phyloP scores from a whole-genome alignment of 1,140 invertebrate genomes.

The Ctenoplectra terminalis region DNA sequence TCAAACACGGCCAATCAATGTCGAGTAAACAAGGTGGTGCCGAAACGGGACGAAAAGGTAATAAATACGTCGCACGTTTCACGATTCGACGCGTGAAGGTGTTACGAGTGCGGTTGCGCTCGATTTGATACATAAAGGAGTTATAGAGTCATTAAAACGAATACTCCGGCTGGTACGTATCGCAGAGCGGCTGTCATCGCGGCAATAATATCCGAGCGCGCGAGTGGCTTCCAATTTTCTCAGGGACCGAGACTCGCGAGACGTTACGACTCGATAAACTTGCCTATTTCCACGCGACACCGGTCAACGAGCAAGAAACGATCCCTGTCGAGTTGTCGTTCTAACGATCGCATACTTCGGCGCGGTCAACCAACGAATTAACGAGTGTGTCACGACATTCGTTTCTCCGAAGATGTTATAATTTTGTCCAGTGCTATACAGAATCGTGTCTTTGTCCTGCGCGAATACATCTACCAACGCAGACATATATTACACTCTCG shows the following conservation, averaged over 20 bases:
- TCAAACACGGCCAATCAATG: no score
- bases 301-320: background rate
- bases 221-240: slow-evolving; percentile 52
- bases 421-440: no score
- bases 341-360: background rate
- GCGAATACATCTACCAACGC: no score
- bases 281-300: slow-evolving; percentile 29
- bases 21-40: no score
- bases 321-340: slow-evolving; percentile 10
- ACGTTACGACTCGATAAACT: slow-evolving; percentile 53
- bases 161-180: slow-evolving; percentile 18
- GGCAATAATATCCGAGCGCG: slow-evolving; percentile 45
- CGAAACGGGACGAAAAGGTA: no score
- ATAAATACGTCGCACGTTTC: background rate
- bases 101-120: background rate
- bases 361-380: background rate
- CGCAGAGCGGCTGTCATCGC: slow-evolving; percentile 33
- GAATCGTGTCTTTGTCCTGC: no score
- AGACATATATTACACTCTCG: no score
- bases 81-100: background rate
- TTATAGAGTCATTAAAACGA: slow-evolving; percentile 36
- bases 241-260: background rate
- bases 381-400: no score
- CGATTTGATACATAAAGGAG: slow-evolving; percentile 1
- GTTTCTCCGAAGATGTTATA: no score